Base-by-base conservation (phyloP, 2,113 vertebrate genomes). In the Ancistrus triradiatus region DNA sequence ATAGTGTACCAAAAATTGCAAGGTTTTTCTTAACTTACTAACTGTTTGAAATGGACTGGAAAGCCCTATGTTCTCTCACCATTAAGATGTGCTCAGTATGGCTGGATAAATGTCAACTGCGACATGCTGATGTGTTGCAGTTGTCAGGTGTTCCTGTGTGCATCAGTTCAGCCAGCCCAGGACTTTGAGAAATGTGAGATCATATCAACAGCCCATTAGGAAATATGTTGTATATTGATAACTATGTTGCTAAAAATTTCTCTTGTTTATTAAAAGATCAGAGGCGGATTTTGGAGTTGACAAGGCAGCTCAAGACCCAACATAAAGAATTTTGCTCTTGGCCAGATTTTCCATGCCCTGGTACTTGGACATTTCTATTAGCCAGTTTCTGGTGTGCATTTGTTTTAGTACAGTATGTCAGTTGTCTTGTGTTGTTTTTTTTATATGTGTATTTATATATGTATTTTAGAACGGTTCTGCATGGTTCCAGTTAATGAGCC, bases 311-410 rank as follows among this genome's bases (percentile, higher is more conserved):
- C 76, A 86, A 89, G 70, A 88, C 87, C 0, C 90, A 92, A 37
- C 95, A 98, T 4, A 91, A 97, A 78, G 94, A 95, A 69, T 97
- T 95, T 83, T 98, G 95, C 67, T 94, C 95, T 75, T 98, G 95
- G 95, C 94, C 95, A 0, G 93, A 95, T 71, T 95, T 90, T 73
- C 95, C 95, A 35, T 94, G 91, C 75, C 93, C 95, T 87, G 95
- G 95, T 98, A 82, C 55, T 59, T 38, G n/a, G 11, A 35, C 4
- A 18, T 13, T 57, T 64, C 19, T 15, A 2, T 22, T 3, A 44
- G 2, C 3, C 11, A 11, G n/a, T 3, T 14, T 55, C 31, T 47
- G 22, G 15, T 8, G 2, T 37, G 14, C 47, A 1, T 17, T 25
- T 18, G 1, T 43, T 38, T 50, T 63, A 43, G 28, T 38, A 42